Evolutionary conservation across 2,797 vertebrate species (phyloP), one percentile per base, ranked within the genome.

Genomic region (Poeciliopsis paucimaculata): DNA sequence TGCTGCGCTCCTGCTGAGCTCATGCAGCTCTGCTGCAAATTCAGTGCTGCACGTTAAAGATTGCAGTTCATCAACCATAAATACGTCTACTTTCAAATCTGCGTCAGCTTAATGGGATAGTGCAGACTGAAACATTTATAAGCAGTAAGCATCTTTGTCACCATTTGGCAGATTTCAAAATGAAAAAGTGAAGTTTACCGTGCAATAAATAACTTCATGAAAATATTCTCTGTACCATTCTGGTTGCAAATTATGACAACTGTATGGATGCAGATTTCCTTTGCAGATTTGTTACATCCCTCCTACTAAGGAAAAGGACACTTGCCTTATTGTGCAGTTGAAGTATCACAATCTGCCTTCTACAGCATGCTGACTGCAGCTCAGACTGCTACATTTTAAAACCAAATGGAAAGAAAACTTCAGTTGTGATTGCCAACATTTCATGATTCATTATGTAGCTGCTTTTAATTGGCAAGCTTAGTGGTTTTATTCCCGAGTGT

Each of bases 1-100:
- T 77, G 77, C 86, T 81, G 72, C 55, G 11, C 85, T 89, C 90
- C 85, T 73, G 86, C 92, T 91, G 92, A 89, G 87, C 88, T 90
- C 89, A 89, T 91, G 89, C 83, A 84, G 79, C 84, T 80, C 70
- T 80, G 89, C 84, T 93, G 90, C 87, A 87, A 80, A 89, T 93
- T 87, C 77, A 79, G 66, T 34, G 55, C 76, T 76, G 77, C 80
- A 71, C 77, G 64, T 77, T 83, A 77, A 66, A 76, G 77, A 87
- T 62, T 80, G 79, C 81, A 70, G 77, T 79, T 79, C 77, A 88
- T 72, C 82, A 86, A 78, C 82, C 75, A 51, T 75, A 83, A 87
- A 82, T 82, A 83, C 81, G 79, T 82, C 74, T 80, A 55, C 77
- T 73, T 75, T 74, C 79, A 88, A 92, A 90, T 94, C 86, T 90